Evolutionary conservation across 2,113 vertebrate species (phyloP).

Genomic region (Trochalopteron elliotii): DNA sequence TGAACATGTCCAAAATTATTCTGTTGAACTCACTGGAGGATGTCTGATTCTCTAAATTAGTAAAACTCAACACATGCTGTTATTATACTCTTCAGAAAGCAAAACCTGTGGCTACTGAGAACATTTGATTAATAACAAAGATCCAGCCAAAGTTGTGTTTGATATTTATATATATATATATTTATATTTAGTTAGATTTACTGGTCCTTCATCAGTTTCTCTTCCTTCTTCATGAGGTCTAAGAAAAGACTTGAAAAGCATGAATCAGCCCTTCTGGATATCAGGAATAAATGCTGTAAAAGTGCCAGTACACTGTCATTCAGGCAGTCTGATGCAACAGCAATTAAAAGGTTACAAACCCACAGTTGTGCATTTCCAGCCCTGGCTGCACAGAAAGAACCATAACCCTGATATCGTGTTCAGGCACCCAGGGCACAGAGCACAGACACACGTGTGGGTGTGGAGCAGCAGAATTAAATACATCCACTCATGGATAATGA

Average conservation of each 20-base stretch:
- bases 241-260: neutral
- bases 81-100: neutral
- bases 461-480: neutral
- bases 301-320: neutral
- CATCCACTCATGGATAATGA: neutral
- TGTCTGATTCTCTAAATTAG: neutral
- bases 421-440: neutral
- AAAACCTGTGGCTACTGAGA: neutral
- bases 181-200: neutral
- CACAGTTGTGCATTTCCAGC: neutral
- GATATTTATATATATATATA: neutral
- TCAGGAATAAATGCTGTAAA: neutral
- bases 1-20: neutral
- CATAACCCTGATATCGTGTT: fast-evolving
- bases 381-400: neutral
- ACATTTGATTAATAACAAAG: neutral
- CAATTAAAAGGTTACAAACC: neutral
- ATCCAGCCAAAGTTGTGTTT: neutral
- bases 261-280: neutral
- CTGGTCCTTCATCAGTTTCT: neutral
- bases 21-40: neutral
- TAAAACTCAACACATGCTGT: neutral
- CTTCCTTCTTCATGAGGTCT: neutral
- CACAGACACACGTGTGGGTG: neutral
- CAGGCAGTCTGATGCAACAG: neutral